These are phyloP conservation scores for Pteropus alecto DNA, from an alignment of 2,113 vertebrate species.

Conservation along the genomic window DNA sequence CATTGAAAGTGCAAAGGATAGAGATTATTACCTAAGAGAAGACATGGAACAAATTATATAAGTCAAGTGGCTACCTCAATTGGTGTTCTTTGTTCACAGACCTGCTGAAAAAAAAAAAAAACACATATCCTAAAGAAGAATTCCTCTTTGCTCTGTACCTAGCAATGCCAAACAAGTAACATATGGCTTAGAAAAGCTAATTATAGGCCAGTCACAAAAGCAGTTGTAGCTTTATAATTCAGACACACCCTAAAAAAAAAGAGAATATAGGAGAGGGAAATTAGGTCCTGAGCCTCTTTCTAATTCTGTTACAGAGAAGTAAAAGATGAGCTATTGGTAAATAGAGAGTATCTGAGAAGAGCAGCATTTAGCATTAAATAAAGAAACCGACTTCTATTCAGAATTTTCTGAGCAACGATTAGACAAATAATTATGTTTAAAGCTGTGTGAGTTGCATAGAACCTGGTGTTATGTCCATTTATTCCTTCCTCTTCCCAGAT, in stretches of 20 bases:
- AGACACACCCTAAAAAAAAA: background rate
- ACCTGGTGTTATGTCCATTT: background rate
- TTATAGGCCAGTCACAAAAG: constrained; percentile 18
- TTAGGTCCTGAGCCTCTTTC: background rate
- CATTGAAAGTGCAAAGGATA: background rate
- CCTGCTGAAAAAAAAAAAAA: constrained; percentile 29
- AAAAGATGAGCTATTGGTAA: background rate
- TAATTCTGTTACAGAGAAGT: background rate
- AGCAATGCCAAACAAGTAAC: background rate
- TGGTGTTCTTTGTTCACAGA: background rate
- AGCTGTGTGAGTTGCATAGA: background rate
- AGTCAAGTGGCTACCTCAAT: background rate
- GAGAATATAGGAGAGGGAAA: constrained; percentile 13
- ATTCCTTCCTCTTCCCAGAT: background rate
- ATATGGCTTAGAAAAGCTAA: background rate
- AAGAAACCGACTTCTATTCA: background rate
- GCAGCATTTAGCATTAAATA: background rate
- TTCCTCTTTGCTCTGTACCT: background rate
- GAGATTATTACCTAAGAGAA: background rate
- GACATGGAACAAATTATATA: background rate
- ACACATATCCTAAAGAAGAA: background rate
- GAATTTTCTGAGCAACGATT: background rate
- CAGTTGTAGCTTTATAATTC: background rate
- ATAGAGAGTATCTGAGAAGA: background rate
- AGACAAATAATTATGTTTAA: background rate